Conservation (phyloP, 2,888 invertebrate genomes). For the Ditula angustiorana region DNA sequence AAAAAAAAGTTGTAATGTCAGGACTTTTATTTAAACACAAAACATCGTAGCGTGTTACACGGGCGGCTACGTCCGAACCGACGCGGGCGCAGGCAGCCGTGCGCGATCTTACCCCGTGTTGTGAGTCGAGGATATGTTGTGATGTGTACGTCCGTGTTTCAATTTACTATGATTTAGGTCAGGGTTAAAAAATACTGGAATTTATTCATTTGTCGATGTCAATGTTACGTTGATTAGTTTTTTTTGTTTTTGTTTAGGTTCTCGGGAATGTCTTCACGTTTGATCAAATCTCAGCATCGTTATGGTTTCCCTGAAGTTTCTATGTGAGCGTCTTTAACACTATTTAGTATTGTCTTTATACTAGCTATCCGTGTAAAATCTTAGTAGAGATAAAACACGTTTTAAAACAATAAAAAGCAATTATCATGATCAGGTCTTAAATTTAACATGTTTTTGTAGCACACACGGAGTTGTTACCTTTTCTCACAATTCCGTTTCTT, state of each 20-base stretch:
- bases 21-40: not conserved
- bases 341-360: too few relatives aligned
- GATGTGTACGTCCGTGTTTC: slow-evolving; percentile 46
- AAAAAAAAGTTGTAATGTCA: not conserved
- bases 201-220: too few relatives aligned
- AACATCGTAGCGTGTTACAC: slow-evolving; percentile 18
- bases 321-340: too few relatives aligned
- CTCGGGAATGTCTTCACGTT: not conserved
- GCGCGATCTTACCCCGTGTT: slow-evolving; percentile 68
- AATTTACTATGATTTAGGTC: slow-evolving; percentile 27
- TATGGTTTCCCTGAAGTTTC: too few relatives aligned
- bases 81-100: slow-evolving; percentile 55
- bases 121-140: slow-evolving; percentile 60
- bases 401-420: too few relatives aligned
- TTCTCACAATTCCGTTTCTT: slow-evolving; percentile 37
- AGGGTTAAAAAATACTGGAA: not conserved
- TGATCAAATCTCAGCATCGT: too few relatives aligned
- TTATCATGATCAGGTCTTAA: not conserved
- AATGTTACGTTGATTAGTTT: not conserved
- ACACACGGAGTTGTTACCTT: slow-evolving; percentile 19
- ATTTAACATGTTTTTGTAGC: not conserved
- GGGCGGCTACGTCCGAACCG: slow-evolving; percentile 17
- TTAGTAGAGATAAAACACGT: too few relatives aligned
- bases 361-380: too few relatives aligned
- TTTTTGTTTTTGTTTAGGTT: not conserved